Evolutionary conservation across 2,888 invertebrate species (phyloP).

Genomic region (Sesamia inferens): DNA sequence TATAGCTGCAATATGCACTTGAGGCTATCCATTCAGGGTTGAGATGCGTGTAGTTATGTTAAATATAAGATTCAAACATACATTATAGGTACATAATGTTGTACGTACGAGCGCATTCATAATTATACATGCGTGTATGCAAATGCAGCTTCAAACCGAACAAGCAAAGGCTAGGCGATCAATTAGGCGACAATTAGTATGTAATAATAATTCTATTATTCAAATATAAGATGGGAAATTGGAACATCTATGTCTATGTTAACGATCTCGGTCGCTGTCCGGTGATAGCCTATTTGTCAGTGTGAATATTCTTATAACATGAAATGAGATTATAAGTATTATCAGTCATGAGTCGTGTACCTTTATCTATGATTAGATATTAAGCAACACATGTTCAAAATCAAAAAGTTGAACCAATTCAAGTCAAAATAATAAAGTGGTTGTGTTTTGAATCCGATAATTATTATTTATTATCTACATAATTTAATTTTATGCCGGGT

Average conservation of each 20-base stretch:
- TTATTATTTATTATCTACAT: neutral
- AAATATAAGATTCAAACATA: constrained; percentile 1
- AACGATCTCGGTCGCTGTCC: constrained; percentile 2
- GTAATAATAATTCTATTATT: constrained; percentile 26
- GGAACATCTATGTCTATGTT: constrained; percentile 10
- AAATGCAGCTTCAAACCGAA: constrained; percentile 17
- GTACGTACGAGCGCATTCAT: constrained; percentile 2
- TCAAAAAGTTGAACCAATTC: neutral
- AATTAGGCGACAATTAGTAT: constrained; percentile 6
- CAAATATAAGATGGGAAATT: constrained; percentile 11
- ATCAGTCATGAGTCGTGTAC: neutral
- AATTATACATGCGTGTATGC: constrained; percentile 13
- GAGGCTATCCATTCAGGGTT: neutral
- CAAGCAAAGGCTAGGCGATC: constrained; percentile 22
- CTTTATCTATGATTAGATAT: neutral
- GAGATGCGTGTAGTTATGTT: neutral
- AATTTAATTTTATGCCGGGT: neutral
- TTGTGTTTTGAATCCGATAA: neutral
- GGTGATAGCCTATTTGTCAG: neutral
- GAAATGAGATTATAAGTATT: neutral
- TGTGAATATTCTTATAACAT: constrained; percentile 13
- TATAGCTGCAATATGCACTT: neutral
- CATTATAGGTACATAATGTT: neutral
- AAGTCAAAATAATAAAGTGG: too few relatives aligned
- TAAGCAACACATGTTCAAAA: neutral